Evolutionary conservation across 2,888 invertebrate genomes (phyloP), one percentile per base, ranked within the genome.

Genomic region (Diloba caeruleocephala): DNA sequence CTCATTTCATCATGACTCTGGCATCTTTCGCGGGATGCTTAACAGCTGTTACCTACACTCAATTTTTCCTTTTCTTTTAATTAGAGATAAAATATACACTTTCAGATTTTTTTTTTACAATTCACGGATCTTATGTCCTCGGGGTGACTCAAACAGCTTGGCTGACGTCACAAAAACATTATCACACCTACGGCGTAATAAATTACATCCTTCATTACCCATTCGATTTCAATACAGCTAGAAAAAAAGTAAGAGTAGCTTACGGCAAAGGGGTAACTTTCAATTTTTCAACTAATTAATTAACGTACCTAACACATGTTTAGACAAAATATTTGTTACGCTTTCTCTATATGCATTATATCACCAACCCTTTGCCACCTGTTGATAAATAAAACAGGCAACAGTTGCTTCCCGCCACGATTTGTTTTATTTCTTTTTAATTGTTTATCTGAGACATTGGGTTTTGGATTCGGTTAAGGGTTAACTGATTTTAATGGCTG

Each of bases 401-500:
- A 87, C 92, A 90, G 91, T 91, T 92, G 92, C 81, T 84, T 87
- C 87, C 89, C 89, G 82, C 86, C 84, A 77, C 79, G 92, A 92
- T 93, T 92, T 92, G 92, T 92, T 92, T 92, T 92, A 93, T 93
- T 90, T 90, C 89, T 91, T 92, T 93, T 92, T 93, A 93, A 93
- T 93, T 93, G 91, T 92, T 81, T 59, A 78, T 74, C 65, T 68
- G 71, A 72, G 68, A 71, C 72, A 72, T 65, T 70, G 73, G 72
- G 52, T 79, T 72, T 73, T 26, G 62, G 70, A 71, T 74, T 72
- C 80, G 32, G 50, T 81, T 72, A 80, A 79, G 84, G 83, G 82
- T 89, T 89, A 89, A 89, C 83, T 85, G 90, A 91, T 91, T 91
- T 87, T 73, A 72, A 72, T 72, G 62, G 59, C 48, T 76, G 80